Conservation (phyloP, 2,797 vertebrate genomes). For the Eurystomus glaucurus region DNA sequence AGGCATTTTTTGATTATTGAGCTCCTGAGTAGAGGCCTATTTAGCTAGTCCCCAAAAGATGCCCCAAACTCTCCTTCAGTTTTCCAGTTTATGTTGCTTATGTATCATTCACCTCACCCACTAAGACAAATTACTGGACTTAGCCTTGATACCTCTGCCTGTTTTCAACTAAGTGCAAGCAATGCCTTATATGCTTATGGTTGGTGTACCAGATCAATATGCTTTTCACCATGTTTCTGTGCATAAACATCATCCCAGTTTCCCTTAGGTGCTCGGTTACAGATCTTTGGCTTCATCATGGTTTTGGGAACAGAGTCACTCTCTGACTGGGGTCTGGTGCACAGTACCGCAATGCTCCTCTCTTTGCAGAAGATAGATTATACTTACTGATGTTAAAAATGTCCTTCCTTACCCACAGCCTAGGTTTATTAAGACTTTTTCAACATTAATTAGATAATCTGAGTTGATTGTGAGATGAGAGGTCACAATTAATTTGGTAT, state of each 20-base stretch:
- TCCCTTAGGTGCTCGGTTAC: not conserved
- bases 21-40: not conserved
- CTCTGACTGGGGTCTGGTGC: not conserved
- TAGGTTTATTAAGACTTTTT: not conserved
- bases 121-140: not conserved
- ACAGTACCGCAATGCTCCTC: not conserved
- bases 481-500: not conserved
- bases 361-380: not conserved
- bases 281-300: not conserved
- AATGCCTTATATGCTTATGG: not conserved
- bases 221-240: not conserved
- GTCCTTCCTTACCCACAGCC: not conserved
- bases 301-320: accelerated
- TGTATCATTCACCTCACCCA: not conserved
- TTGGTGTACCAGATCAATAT: accelerated
- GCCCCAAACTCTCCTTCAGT: not conserved
- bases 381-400: not conserved
- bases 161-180: not conserved
- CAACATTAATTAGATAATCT: not conserved
- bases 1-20: not conserved
- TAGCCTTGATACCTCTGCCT: not conserved
- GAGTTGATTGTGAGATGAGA: not conserved
- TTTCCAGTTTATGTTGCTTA: not conserved
- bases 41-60: not conserved
- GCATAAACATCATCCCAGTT: not conserved